These are phyloP conservation scores for Tetropium fuscum DNA, from an alignment of 2,888 invertebrate species.

Conservation along the genomic window DNA sequence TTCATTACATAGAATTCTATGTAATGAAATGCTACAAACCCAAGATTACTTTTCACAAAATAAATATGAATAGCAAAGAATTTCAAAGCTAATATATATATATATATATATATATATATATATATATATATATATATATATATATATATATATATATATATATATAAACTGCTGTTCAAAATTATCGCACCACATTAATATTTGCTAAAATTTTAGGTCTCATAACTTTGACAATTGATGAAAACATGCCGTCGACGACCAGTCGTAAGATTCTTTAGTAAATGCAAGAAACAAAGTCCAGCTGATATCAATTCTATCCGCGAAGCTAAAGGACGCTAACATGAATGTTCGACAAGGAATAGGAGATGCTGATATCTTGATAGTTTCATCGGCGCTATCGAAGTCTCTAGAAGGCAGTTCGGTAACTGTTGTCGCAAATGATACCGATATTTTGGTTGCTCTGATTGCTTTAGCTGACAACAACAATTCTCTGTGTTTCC, in stretches of 20 bases:
- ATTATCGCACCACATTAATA: too few species aligned
- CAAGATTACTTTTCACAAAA: too few species aligned
- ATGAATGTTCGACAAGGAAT: background rate
- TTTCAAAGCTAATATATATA: too few species aligned
- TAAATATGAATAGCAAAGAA: too few species aligned
- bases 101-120: too few species aligned
- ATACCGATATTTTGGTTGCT: background rate
- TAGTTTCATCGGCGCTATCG: background rate
- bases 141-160: too few species aligned
- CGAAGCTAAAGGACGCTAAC: background rate
- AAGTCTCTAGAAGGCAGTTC: background rate
- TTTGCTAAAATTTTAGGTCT: too few species aligned
- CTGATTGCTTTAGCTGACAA: background rate
- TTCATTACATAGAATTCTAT: too few species aligned
- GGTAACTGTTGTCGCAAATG: background rate
- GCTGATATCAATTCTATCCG: background rate
- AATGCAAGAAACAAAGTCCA: background rate
- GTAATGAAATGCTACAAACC: too few species aligned
- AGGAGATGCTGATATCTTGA: conserved; percentile 25
- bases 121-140: too few species aligned
- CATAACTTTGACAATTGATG: background rate
- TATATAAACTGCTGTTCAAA: too few species aligned
- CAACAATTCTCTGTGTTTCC: background rate
- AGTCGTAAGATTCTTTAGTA: background rate
- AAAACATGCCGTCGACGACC: background rate